Percentiles rank a stretch among this genome's conserved stretches.
phyloP scores from a whole-genome alignment of 2,797 vertebrate species.

The Glyptemys insculpta region DNA sequence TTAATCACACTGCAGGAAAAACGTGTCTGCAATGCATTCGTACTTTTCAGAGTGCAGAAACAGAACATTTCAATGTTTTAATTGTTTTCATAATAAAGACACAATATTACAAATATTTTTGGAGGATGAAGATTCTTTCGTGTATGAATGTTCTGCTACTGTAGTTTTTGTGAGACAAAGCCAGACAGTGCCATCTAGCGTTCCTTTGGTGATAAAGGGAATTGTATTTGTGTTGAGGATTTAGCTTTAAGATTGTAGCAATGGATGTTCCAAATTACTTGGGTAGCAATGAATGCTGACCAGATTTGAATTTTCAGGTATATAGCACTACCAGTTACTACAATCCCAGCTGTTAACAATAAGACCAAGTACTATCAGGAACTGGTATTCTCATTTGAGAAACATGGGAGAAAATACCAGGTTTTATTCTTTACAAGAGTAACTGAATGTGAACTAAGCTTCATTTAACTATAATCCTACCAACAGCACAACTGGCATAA shows the following conservation, averaged over 20 bases:
- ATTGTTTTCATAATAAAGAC: slow-evolving; percentile 61
- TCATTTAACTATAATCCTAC: neutral
- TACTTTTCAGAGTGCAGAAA: neutral
- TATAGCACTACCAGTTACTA: neutral
- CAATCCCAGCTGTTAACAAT: neutral
- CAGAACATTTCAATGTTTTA: neutral
- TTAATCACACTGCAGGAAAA: neutral
- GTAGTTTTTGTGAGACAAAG: neutral
- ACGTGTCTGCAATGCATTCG: neutral
- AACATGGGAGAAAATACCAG: neutral
- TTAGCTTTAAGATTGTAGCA: neutral
- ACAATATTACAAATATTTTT: slow-evolving; percentile 58
- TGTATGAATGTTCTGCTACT: neutral
- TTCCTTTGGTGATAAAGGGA: neutral
- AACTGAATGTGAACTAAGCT: neutral
- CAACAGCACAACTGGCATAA: neutral
- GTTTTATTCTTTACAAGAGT: neutral
- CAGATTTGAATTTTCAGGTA: neutral
- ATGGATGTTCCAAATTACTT: neutral
- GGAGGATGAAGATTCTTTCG: slow-evolving; percentile 31
- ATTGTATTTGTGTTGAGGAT: rapidly evolving
- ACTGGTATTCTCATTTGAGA: neutral
- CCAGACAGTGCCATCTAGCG: slow-evolving; percentile 72
- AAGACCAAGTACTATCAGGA: neutral
- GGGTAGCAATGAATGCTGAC: neutral